Evolutionary conservation across 2,797 vertebrate genomes (phyloP).

Genomic region (Limosa lapponica): DNA sequence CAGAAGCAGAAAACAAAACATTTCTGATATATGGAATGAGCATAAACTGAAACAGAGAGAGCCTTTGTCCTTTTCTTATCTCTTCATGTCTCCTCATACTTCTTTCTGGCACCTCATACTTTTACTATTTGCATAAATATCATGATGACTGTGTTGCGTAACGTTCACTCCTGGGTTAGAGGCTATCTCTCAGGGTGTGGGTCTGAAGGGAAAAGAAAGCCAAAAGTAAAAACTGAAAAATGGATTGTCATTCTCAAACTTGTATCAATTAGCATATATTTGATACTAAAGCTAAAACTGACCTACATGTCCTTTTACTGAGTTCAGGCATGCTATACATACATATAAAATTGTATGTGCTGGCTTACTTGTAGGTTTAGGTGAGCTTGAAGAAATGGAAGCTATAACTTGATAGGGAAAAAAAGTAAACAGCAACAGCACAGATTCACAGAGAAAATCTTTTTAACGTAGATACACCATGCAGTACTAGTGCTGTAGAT

Average conservation of each 20-base stretch:
- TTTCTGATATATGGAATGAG: not conserved
- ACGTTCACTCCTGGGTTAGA: not conserved
- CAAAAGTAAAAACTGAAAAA: not conserved
- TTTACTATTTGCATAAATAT: not conserved
- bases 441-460: not conserved
- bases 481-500: not conserved
- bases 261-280: not conserved
- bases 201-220: not conserved
- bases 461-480: not conserved
- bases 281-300: not conserved
- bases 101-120: not conserved
- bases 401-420: not conserved
- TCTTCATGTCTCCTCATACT: not conserved
- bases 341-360: not conserved
- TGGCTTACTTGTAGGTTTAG: not conserved
- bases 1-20: not conserved
- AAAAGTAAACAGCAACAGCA: not conserved
- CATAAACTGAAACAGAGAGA: not conserved
- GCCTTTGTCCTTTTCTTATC: not conserved
- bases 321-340: not conserved
- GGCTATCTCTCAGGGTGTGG: not conserved
- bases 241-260: not conserved
- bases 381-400: not conserved
- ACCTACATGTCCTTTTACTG: not conserved
- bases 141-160: accelerated